Conservation (phyloP, 2,797 vertebrate species). For the Echeneis naucrates region DNA sequence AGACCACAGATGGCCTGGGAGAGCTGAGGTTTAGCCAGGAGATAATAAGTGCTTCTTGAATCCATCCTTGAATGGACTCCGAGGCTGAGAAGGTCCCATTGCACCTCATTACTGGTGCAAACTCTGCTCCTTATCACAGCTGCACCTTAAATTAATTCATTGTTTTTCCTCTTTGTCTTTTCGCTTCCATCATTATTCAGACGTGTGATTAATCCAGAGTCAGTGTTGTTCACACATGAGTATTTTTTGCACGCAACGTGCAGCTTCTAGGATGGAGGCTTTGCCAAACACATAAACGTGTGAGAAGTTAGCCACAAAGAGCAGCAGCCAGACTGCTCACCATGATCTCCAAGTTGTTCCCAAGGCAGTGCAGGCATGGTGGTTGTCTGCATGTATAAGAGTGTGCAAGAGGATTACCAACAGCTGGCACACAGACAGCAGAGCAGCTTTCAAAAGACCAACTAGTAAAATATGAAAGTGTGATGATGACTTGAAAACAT, state of each 20-base stretch:
- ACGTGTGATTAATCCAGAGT: constrained; percentile 29
- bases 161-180: constrained; percentile 33
- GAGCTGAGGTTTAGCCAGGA: constrained; percentile 40
- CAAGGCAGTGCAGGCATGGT: constrained; percentile 50
- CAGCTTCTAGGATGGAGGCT: constrained; percentile 49
- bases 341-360: constrained; percentile 63
- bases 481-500: constrained; percentile 39
- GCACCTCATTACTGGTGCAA: constrained; percentile 48
- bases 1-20: constrained; percentile 48
- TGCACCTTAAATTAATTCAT: constrained; percentile 32
- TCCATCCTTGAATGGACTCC: constrained; percentile 40
- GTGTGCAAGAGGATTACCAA: constrained; percentile 53
- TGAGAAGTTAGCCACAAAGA: constrained; percentile 56
- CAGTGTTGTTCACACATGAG: constrained; percentile 44
- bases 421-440: constrained; percentile 54
- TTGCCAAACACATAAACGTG: constrained; percentile 51
- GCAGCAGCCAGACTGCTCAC: constrained; percentile 66
- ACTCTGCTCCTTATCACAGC: constrained; percentile 17
- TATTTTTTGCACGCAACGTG: constrained; percentile 59
- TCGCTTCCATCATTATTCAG: constrained; percentile 18
- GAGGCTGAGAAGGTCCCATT: constrained; percentile 40
- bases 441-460: constrained; percentile 50
- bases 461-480: constrained; percentile 50
- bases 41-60: constrained; percentile 50
- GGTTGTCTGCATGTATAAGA: constrained; percentile 62